Evolutionary conservation across 2,888 invertebrate genomes (phyloP), one percentile per base, ranked within the genome.

Genomic region (Drosophila subquinaria): DNA sequence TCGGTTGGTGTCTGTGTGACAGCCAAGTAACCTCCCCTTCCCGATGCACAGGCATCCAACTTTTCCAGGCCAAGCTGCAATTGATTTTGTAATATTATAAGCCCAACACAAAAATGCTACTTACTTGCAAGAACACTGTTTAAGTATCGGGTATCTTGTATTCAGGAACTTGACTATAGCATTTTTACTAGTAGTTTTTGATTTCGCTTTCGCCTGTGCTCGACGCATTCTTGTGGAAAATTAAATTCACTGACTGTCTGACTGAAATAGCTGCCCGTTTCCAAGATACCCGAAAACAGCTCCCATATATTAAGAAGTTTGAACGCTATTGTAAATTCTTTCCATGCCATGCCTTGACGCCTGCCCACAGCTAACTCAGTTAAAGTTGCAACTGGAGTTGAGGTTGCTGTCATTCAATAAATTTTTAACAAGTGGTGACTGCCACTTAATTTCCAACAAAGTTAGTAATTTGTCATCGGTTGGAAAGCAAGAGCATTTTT

Each of bases 211-310:
- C 77, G 60, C 55, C 62, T 73, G 59, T 59, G 71, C 73, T 69
- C 78, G 72, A 53, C 71, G 83, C 83, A 82, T 79, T 83, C 82
- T 81, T 81, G 88, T 79, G 83, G 83, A 83, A 89, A 90, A 90
- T 89, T 89, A 83, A 90, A 87, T 89, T 89, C 83, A 69, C 76
- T 77, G 65, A 77, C 70, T 69, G 73, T 69, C 56, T 73, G 59
- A 10, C 72, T 70, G 64, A 69, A 57, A 62, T 55, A 33, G 42
- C 56, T 63, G 74, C 17, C 55, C 56, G 20, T 30, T 47, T 17
- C 43, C 38, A 69, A 20, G 35, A 20, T 30, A 35, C 40, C 30
- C 38, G 23, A 60, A 20, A 27, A 35, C 40, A 35, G 27, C 35
- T 33, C 9, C 43, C 33, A 9, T 52, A 52, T 17, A 15, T 10